Percentiles rank a stretch among this genome's conserved stretches.
These are phyloP conservation scores for Psittacara wagleri DNA, from an alignment of 2,113 vertebrate genomes.

Conservation along the genomic window DNA sequence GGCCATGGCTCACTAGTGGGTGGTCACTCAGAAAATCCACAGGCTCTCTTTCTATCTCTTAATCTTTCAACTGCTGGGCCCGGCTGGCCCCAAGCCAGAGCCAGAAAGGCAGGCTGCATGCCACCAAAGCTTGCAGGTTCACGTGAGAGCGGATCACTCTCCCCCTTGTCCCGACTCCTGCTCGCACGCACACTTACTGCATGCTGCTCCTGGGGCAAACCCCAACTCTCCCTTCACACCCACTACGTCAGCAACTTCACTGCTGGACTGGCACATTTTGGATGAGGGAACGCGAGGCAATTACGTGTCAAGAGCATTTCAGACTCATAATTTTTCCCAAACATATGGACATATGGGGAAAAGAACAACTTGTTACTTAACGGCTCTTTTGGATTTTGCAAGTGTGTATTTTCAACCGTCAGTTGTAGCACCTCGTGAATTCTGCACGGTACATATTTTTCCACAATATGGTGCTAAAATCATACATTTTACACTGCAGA, in stretches of 20 bases:
- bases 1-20: slow-evolving; percentile 32
- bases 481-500: slow-evolving; percentile 57
- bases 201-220: neutral
- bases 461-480: slow-evolving; percentile 73
- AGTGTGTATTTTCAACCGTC: slow-evolving; percentile 70
- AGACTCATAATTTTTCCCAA: slow-evolving; percentile 58
- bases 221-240: neutral
- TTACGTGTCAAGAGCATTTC: slow-evolving; percentile 51
- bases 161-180: neutral
- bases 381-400: slow-evolving; percentile 68
- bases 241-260: neutral
- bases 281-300: slow-evolving; percentile 29
- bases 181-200: neutral
- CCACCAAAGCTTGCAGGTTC: slow-evolving; percentile 41
- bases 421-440: slow-evolving; percentile 72
- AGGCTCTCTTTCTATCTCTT: slow-evolving; percentile 23
- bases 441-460: slow-evolving; percentile 71
- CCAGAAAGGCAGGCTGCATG: slow-evolving; percentile 1
- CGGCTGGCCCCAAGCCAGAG: neutral
- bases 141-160: neutral
- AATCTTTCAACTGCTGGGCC: slow-evolving; percentile 43
- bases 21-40: slow-evolving; percentile 57
- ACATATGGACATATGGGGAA: slow-evolving; percentile 66
- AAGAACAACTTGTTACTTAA: slow-evolving; percentile 74
- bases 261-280: slow-evolving; percentile 52